Conservation (phyloP, 2,888 invertebrate genomes). For the Philhelius pedissequus region DNA sequence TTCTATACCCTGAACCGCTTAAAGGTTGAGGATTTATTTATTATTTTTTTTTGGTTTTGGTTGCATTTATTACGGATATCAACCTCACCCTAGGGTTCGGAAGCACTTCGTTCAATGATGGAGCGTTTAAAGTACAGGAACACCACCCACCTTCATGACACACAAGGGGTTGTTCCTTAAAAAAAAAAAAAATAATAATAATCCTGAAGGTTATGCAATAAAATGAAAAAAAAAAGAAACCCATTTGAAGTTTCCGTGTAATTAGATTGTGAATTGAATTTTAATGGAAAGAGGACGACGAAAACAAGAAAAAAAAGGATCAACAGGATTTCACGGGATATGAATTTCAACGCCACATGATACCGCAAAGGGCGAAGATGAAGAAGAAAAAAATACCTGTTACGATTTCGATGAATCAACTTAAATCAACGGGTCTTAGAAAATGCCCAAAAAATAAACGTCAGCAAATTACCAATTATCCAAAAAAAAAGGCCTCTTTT, state of each 20-base stretch:
- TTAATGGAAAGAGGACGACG: slow-evolving; percentile 43
- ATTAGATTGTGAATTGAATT: slow-evolving; percentile 68
- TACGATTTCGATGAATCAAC: slow-evolving; percentile 61
- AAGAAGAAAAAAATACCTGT: slow-evolving; percentile 45
- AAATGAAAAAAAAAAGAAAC: slow-evolving; percentile 27
- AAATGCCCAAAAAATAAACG: slow-evolving; percentile 48
- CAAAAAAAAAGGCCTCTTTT: slow-evolving; percentile 29
- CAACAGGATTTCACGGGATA: slow-evolving; percentile 67
- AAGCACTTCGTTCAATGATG: slow-evolving; percentile 49
- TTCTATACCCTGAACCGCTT: slow-evolving; percentile 26
- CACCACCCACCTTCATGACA: slow-evolving; percentile 31
- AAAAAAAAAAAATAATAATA: no score
- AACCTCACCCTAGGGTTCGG: slow-evolving; percentile 61
- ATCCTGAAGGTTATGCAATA: slow-evolving; percentile 65
- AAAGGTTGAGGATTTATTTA: slow-evolving; percentile 44
- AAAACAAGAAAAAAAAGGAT: slow-evolving; percentile 41
- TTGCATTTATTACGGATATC: slow-evolving; percentile 52
- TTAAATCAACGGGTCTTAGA: neutral
- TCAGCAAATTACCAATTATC: slow-evolving; percentile 68
- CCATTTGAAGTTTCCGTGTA: slow-evolving; percentile 69
- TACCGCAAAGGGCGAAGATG: neutral
- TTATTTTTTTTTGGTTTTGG: slow-evolving; percentile 9
- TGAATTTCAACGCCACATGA: slow-evolving; percentile 52
- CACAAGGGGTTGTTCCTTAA: slow-evolving; percentile 2
- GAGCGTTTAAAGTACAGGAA: slow-evolving; percentile 18